These are phyloP conservation scores for Gymnothorax reevesii DNA, from an alignment of 2,797 vertebrate species.

Conservation along the genomic window DNA sequence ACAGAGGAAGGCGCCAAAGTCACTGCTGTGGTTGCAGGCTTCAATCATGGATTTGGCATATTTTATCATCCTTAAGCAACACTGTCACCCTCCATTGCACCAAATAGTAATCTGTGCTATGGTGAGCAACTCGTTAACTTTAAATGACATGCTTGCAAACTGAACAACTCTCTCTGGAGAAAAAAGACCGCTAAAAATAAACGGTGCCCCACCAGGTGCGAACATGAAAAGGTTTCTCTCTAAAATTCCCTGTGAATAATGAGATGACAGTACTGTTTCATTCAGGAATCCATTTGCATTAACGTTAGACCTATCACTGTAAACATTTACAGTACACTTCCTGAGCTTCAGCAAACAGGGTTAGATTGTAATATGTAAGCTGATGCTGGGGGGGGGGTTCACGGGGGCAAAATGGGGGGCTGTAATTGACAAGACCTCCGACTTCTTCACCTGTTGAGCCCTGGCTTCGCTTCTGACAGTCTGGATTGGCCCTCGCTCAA, in stretches of 20 bases:
- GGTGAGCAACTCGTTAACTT: neutral
- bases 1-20: neutral
- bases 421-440: neutral
- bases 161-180: neutral
- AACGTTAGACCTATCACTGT: neutral
- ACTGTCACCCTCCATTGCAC: neutral
- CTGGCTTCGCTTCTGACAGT: conserved; percentile 3
- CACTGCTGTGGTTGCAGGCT: neutral
- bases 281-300: neutral
- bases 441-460: conserved; percentile 23
- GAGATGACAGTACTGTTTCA: neutral
- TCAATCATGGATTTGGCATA: neutral
- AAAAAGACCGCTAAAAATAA: neutral
- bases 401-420: neutral
- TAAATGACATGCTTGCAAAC: neutral
- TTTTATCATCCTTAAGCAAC: neutral
- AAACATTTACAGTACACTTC: neutral
- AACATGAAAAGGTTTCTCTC: neutral
- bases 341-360: neutral
- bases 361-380: neutral
- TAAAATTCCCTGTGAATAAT: neutral
- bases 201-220: neutral
- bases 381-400: neutral
- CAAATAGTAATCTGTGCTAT: neutral
- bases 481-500: conserved; percentile 3